Base-by-base conservation (phyloP, 2,113 vertebrate species). In the Sander lucioperca region DNA sequence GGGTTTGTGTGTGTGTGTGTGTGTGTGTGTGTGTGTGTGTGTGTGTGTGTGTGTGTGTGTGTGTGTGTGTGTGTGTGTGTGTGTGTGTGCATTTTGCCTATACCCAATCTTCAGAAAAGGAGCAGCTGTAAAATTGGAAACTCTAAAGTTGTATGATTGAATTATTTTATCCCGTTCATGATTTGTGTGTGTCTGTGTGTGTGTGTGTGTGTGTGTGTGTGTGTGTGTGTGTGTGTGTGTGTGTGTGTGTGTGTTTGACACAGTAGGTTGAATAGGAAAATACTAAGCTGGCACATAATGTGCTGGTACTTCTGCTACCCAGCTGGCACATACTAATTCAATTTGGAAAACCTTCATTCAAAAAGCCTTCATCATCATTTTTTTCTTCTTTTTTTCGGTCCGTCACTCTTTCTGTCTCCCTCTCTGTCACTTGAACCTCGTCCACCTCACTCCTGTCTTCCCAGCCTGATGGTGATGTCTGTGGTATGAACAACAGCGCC, bases 311-410 rank as follows among this genome's bases (percentile, higher is more conserved):
- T 68, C 5, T 77, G 59, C 84, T 74, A 50, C 45, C 73, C 39
- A 39, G 54, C 19, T 58, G 80, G 67, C 21, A 53, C 33, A 59
- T 39, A 16, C 23, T 3, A 47, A 83, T 57, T 80, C 47, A 80
- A 58, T 77, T 82, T 33, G 71, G 39, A 59, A 73, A 81, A 59
- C 54, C 47, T 33, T 3, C 25, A 36, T 63, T 27, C 27, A 27
- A 27, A 27, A 30, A 45, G 25, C 62, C 61, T 27, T 47, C 14
- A 21, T 76, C 27, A 25, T 65, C 16, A 43, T 59, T 19, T 25
- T 0, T 69, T 39, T n/a, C 14, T 45, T 23, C 10, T 15, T 4
- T 45, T 6, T 47, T 0, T 54, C 12, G 12, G 23, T 59, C 23
- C 13, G 23, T 56, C 25, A 3, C 36, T 61, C n/a, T 80, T 15